Percentiles rank a stretch among this genome's conserved stretches.
Conservation (phyloP, 2,797 vertebrate genomes). For the Micromesistius poutassou region DNA sequence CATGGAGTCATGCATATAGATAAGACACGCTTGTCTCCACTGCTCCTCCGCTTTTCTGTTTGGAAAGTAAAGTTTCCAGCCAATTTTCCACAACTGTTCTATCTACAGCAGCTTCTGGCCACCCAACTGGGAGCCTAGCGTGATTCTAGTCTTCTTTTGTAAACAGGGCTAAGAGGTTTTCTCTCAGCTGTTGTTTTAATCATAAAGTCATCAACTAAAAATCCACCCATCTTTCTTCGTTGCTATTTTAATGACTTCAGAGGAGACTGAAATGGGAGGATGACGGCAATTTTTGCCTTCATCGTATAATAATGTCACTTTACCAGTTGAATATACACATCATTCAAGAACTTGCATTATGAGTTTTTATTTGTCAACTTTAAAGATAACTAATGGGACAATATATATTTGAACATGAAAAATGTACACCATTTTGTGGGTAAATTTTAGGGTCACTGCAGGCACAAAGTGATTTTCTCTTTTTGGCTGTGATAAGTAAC, state of each 20-base stretch:
- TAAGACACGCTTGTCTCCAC: conserved; percentile 25
- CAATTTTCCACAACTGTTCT: background rate
- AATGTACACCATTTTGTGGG: background rate
- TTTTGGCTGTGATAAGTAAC: background rate
- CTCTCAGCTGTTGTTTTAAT: background rate
- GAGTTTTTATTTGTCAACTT: background rate
- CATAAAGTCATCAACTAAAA: background rate
- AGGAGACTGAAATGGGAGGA: background rate
- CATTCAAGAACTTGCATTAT: background rate
- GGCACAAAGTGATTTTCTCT: background rate
- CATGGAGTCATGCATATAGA: background rate
- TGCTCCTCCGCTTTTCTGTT: conserved; percentile 16
- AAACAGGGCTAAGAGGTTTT: background rate
- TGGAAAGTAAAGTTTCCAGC: background rate
- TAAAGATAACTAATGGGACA: background rate
- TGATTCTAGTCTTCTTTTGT: background rate
- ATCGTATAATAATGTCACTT: too few species aligned
- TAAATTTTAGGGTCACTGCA: background rate
- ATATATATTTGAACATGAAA: background rate
- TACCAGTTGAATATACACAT: background rate
- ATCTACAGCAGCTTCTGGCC: background rate
- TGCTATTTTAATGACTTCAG: background rate
- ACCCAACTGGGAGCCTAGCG: background rate
- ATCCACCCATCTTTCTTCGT: background rate
- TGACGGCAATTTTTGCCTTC: too few species aligned